Conservation (phyloP, 2,113 vertebrate genomes). For the Pterocles burchelli region DNA sequence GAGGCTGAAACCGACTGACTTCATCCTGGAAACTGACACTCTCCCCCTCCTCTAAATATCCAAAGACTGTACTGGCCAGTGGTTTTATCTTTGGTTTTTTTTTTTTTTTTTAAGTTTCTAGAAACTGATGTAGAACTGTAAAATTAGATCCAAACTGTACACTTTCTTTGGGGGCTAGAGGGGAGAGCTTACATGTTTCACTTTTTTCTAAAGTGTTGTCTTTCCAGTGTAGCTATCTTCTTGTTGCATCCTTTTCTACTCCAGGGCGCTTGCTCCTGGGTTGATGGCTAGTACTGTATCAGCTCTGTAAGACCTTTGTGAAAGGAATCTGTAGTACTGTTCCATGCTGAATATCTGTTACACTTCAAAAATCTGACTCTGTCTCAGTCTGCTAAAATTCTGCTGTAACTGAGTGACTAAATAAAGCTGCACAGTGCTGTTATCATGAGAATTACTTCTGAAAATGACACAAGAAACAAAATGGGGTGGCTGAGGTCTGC, state of each 20-base stretch:
- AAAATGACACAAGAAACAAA: neutral
- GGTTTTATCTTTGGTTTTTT: constrained; percentile 77
- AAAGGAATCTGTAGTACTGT: constrained; percentile 75
- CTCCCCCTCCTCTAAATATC: constrained; percentile 81
- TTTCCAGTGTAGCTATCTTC: constrained; percentile 83
- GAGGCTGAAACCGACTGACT: constrained; percentile 81
- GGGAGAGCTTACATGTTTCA: constrained; percentile 79
- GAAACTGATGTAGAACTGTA: constrained; percentile 81
- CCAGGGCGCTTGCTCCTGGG: constrained; percentile 69
- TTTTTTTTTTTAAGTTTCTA: constrained; percentile 76
- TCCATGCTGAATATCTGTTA: constrained; percentile 77
- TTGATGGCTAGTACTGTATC: constrained; percentile 79
- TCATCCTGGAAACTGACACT: constrained; percentile 73
- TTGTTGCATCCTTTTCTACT: constrained; percentile 82
- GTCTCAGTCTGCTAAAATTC: constrained; percentile 76
- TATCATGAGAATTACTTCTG: constrained; percentile 40
- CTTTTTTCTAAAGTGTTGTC: constrained; percentile 86
- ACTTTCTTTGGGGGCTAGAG: constrained; percentile 78
- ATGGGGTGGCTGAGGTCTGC: neutral
- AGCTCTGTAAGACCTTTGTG: constrained; percentile 79
- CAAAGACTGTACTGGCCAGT: constrained; percentile 89
- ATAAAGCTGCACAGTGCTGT: constrained; percentile 84
- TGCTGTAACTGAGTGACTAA: constrained; percentile 83
- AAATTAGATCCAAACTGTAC: constrained; percentile 77
- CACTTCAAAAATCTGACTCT: constrained; percentile 74